Percentiles rank a stretch among this genome's conserved stretches.
Evolutionary conservation across 2,888 invertebrate species (phyloP).

Genomic region (Osedax fenrisi): DNA sequence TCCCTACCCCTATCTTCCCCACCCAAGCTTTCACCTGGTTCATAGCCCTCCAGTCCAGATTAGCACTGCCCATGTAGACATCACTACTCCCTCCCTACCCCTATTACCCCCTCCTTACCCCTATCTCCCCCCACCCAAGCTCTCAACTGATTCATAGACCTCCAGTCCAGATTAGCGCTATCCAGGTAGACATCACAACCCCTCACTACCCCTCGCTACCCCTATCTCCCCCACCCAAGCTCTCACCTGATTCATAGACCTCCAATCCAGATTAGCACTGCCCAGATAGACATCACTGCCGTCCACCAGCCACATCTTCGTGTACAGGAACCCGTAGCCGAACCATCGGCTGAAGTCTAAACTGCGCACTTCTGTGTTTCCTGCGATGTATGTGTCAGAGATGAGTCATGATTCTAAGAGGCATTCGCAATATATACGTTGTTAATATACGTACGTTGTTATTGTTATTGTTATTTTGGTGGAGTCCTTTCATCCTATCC

Average conservation of each 20-base stretch:
- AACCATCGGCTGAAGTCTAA: constrained; percentile 70
- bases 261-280: constrained; percentile 95
- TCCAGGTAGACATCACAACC: constrained; percentile 89
- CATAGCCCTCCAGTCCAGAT: constrained; percentile 91
- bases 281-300: constrained; percentile 79
- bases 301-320: constrained; percentile 86
- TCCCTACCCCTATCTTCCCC: no score
- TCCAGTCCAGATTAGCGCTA: constrained; percentile 95
- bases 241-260: constrained; percentile 76
- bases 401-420: no score
- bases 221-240: no score
- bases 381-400: no score
- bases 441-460: no score
- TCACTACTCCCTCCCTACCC: no score
- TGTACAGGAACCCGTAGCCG: constrained; percentile 78
- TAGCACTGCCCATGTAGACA: constrained; percentile 87
- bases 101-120: no score
- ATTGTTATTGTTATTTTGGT: no score
- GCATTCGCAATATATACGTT: no score
- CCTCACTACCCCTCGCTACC: no score
- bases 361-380: constrained; percentile 58
- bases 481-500: no score
- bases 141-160: constrained; percentile 76
- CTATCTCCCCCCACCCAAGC: no score
- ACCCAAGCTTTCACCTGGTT: constrained; percentile 76